Percentiles rank a stretch among this genome's conserved stretches.
Conservation (phyloP, 2,797 vertebrate genomes). For the Lagorchestes hirsutus region DNA sequence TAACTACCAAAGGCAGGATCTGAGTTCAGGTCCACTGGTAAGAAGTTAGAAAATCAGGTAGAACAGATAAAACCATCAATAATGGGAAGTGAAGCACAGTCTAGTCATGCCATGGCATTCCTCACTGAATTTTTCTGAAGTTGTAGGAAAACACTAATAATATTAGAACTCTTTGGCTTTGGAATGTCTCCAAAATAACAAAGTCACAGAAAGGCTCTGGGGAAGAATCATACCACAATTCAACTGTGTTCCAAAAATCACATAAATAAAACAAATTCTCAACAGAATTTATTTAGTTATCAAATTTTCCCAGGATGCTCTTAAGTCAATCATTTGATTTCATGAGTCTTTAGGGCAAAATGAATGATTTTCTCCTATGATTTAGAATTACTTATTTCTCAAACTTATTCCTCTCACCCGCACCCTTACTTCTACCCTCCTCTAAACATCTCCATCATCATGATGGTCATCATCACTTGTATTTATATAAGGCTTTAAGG, state of each 20-base stretch:
- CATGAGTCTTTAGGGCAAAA: constrained; percentile 4
- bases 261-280: neutral
- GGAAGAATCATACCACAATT: neutral
- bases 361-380: constrained; percentile 39
- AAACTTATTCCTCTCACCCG: neutral
- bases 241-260: neutral
- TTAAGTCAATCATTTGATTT: neutral
- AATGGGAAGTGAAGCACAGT: neutral
- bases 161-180: neutral
- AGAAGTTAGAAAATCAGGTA: neutral
- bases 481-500: neutral
- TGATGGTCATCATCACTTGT: neutral
- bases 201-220: neutral
- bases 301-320: neutral
- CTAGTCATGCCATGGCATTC: neutral
- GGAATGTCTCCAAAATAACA: constrained; percentile 12
- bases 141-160: constrained; percentile 24
- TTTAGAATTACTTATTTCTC: neutral
- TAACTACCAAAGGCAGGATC: neutral
- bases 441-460: neutral
- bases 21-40: neutral
- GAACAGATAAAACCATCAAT: neutral
- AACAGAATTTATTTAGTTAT: neutral
- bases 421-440: neutral
- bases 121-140: neutral